Percentiles rank a stretch among this genome's conserved stretches.
Conservation (phyloP, 2,113 vertebrate genomes). For the Buteo buteo region DNA sequence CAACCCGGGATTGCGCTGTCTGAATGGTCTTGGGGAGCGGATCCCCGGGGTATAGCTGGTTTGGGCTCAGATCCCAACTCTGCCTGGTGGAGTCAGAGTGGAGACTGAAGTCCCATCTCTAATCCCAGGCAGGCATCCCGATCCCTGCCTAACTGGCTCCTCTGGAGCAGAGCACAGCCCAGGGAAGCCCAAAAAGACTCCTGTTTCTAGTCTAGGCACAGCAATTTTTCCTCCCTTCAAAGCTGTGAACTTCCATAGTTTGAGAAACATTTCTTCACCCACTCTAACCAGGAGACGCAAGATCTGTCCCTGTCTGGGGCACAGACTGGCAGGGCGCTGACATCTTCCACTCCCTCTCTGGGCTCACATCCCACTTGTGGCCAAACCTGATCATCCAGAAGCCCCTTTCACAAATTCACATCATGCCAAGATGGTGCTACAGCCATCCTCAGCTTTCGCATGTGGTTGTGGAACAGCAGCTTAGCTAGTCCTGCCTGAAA, state of each 20-base stretch:
- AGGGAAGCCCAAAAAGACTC: background rate
- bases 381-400: background rate
- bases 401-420: background rate
- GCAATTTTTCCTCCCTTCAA: background rate
- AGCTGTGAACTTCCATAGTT: too few relatives aligned
- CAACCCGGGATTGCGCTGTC: background rate
- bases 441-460: background rate
- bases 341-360: background rate
- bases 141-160: background rate
- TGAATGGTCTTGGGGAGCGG: background rate
- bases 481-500: background rate
- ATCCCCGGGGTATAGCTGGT: rapidly evolving
- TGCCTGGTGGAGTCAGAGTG: background rate
- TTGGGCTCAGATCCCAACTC: background rate
- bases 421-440: background rate
- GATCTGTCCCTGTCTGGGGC: background rate
- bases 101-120: background rate
- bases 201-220: background rate
- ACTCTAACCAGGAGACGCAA: background rate
- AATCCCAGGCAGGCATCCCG: background rate
- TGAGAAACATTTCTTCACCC: background rate
- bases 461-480: background rate
- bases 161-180: background rate
- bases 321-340: background rate
- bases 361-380: background rate